Percentiles rank a stretch among this genome's conserved stretches.
Evolutionary conservation across 2,797 vertebrate species (phyloP).

Genomic region (Todus mexicanus): DNA sequence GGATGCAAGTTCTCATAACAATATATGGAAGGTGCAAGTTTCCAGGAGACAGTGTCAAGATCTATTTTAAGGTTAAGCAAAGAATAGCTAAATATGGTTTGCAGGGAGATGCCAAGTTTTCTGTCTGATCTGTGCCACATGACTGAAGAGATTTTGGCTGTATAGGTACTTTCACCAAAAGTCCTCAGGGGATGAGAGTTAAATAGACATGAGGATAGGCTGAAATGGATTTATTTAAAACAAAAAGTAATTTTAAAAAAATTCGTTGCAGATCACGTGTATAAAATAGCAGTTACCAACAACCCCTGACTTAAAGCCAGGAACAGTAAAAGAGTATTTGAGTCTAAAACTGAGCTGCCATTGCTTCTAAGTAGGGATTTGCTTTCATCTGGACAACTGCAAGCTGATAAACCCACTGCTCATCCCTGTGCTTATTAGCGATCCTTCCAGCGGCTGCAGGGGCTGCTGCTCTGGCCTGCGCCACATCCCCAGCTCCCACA

Average conservation of each 20-base stretch:
- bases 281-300: neutral
- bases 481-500: neutral
- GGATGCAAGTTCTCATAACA: neutral
- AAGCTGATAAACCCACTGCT: neutral
- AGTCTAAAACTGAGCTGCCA: neutral
- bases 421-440: neutral
- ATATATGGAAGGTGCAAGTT: neutral
- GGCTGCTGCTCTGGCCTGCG: rapidly evolving
- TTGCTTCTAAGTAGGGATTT: neutral
- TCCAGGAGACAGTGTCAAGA: conserved; percentile 15
- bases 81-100: conserved; percentile 54
- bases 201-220: neutral
- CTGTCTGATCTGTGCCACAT: neutral
- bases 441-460: neutral
- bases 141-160: neutral
- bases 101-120: neutral
- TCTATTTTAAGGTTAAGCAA: conserved; percentile 44
- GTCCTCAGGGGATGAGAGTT: neutral
- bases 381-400: neutral
- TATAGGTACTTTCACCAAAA: neutral
- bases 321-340: neutral
- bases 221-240: neutral
- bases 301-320: neutral
- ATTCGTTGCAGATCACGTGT: neutral
- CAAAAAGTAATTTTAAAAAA: too few relatives aligned